Conservation (phyloP, 2,888 invertebrate species). For the Balanococcus diminutus region DNA sequence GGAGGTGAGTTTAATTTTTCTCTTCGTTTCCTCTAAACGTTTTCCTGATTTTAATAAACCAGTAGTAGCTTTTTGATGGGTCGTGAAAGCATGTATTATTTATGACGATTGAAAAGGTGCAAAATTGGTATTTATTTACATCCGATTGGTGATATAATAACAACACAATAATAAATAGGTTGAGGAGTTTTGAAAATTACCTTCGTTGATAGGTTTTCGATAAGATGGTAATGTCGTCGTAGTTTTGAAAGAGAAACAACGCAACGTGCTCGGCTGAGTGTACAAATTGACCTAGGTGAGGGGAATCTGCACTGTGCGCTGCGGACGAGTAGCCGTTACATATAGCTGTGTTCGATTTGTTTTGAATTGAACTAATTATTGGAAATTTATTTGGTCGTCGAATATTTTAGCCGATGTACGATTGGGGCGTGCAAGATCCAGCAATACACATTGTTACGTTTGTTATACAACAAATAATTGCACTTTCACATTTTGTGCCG, state of each 20-base stretch:
- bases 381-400: slow-evolving; percentile 16
- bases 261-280: not conserved
- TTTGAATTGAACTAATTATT: slow-evolving; percentile 22
- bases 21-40: slow-evolving; percentile 8
- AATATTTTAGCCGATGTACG: slow-evolving; percentile 9
- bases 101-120: not conserved
- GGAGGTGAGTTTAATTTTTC: not conserved
- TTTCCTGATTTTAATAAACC: not conserved
- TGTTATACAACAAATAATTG: slow-evolving; percentile 50
- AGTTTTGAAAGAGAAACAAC: not conserved
- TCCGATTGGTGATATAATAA: not conserved
- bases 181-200: not conserved
- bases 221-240: not conserved
- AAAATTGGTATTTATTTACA: not conserved
- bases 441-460: slow-evolving; percentile 37
- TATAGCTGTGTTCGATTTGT: not conserved
- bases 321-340: not conserved
- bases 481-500: slow-evolving; percentile 50
- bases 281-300: not conserved
- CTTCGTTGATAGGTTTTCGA: not conserved
- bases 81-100: not conserved
- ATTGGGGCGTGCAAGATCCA: slow-evolving; percentile 7
- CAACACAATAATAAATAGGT: not conserved
- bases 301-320: not conserved
- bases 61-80: not conserved